Evolutionary conservation across 2,888 invertebrate genomes (phyloP), one percentile per base, ranked within the genome.

Genomic region (Micropterix aruncella): DNA sequence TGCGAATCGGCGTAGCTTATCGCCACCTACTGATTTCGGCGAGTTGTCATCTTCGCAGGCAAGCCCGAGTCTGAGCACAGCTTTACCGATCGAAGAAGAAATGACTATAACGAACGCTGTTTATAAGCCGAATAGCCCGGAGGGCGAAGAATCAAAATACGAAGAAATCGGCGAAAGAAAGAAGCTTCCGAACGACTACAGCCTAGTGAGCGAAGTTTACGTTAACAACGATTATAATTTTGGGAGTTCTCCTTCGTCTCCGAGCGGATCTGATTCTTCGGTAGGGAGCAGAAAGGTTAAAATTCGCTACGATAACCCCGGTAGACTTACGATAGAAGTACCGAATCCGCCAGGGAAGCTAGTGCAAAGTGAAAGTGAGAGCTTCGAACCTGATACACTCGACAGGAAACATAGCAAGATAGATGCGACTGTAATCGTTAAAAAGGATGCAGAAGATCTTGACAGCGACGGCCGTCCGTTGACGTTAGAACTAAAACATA

Each of bases 361-460:
- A 4, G 77, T 75, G 55, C 80, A 83, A 41, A 77, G 84, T 45
- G 89, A 89, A 55, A 86, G 86, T 2, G 86, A 86, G 53, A 80
- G 79, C 44, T 90, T 87, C 54, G 90, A 90, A 59, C 88, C 89
- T 0, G 89, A 90, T 52, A 90, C 90, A 0, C 66, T 90, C 45
- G 90, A 90, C 55, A 71, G 89, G 18, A 88, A 88, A 56, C 79
- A 83, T 38, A 76, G 56, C 2, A 70, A 27, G 12, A 7, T 27
- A 7, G 27, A 53, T 59, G 73, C 40, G 69, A 73, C 0, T 51
- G 16, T 9, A 36, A 19, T 3, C 14, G 17, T 14, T 12, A 19
- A 36, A 12, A 37, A 3, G 45, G 43, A 37, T 18, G 3, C 15
- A 38, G 14, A 39, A 40, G 19, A 38, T 16, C 2, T 38, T 37